These are phyloP conservation scores for Aradophagus sp. DNA, from an alignment of 1,140 invertebrate genomes.

Conservation along the genomic window DNA sequence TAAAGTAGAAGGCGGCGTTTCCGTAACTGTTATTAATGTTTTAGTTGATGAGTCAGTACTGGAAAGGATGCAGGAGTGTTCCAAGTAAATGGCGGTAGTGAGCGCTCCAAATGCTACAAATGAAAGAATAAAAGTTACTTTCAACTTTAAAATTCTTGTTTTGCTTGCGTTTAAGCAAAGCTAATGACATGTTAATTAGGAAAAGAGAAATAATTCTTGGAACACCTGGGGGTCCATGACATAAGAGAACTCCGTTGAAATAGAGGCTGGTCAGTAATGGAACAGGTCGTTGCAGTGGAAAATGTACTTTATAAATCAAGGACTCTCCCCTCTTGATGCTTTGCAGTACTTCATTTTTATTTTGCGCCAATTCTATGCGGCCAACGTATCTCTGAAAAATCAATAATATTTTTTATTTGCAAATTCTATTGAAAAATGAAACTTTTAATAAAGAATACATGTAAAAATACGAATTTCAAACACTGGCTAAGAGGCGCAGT, in stretches of 20 bases:
- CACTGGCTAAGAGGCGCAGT: too few species aligned
- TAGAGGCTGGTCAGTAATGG: neutral
- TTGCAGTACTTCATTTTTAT: neutral
- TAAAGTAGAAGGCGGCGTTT: neutral
- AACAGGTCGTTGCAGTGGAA: neutral
- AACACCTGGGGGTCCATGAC: conserved; percentile 2
- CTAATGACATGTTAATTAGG: too few species aligned
- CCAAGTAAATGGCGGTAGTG: neutral
- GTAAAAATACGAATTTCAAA: too few species aligned
- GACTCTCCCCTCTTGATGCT: neutral
- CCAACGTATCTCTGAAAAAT: conserved; percentile 6
- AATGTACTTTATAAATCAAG: conserved; percentile 1
- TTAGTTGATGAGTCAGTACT: too few species aligned
- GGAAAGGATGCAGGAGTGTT: too few species aligned
- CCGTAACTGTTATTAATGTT: too few species aligned
- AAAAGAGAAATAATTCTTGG: too few species aligned
- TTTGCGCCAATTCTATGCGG: neutral
- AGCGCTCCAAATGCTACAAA: neutral
- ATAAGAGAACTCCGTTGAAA: neutral
- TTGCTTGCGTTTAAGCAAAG: too few species aligned
- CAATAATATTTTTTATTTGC: neutral
- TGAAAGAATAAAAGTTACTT: neutral
- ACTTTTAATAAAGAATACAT: too few species aligned
- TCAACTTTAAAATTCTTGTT: too few species aligned
- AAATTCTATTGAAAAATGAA: too few species aligned